phyloP scores from a whole-genome alignment of 2,113 vertebrate species.

The Nannospalax galili region DNA sequence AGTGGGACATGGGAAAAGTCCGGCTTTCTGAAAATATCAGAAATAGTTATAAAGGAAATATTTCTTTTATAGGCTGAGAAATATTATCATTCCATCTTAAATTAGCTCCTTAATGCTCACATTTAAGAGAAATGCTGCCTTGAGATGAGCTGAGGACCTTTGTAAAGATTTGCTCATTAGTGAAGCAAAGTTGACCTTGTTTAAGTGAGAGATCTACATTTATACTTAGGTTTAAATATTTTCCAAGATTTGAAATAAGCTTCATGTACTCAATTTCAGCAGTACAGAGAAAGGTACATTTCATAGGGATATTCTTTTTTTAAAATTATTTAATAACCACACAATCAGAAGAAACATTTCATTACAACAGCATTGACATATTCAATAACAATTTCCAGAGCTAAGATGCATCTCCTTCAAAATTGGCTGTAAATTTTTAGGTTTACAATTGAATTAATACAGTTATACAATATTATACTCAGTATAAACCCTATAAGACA shows the following conservation, averaged over 20 bases:
- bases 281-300: neutral
- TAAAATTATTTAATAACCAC: too few species aligned
- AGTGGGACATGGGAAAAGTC: slow-evolving; percentile 78
- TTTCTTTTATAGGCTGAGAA: slow-evolving; percentile 64
- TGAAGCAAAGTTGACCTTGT: neutral
- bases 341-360: too few species aligned
- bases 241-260: neutral
- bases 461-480: too few species aligned
- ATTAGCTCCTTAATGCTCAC: slow-evolving; percentile 32
- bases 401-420: too few species aligned
- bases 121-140: slow-evolving; percentile 14
- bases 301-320: neutral
- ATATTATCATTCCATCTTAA: slow-evolving; percentile 53
- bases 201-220: neutral
- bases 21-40: slow-evolving; percentile 60
- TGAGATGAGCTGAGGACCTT: neutral
- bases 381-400: too few species aligned
- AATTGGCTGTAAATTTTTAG: too few species aligned
- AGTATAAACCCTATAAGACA: too few species aligned
- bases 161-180: neutral
- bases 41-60: slow-evolving; percentile 68
- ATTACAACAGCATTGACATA: too few species aligned
- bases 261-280: neutral
- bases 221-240: neutral
- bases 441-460: too few species aligned